Conservation (phyloP, 2,113 vertebrate genomes). For the Phaethornis superciliosus region DNA sequence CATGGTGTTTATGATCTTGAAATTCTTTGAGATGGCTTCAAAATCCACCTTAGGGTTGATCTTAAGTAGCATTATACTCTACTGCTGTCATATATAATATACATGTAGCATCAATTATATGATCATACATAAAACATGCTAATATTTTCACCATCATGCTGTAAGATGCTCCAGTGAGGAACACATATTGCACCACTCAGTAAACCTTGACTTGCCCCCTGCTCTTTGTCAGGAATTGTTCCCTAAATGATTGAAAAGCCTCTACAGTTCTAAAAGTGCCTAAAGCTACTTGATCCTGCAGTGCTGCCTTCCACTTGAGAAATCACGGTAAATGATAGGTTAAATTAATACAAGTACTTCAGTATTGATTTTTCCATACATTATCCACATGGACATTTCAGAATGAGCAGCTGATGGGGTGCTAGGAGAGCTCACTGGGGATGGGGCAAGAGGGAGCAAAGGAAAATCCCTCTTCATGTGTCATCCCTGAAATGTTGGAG, state of each 20-base stretch:
- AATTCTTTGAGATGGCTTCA: conserved; percentile 45
- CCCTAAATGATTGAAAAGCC: background rate
- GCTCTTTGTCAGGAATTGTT: conserved; percentile 15
- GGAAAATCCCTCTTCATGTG: background rate
- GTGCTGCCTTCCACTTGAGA: background rate
- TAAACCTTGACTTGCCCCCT: background rate
- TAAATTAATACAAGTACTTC: background rate
- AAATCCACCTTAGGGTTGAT: conserved; percentile 35
- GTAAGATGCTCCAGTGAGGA: background rate
- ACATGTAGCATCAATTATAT: background rate
- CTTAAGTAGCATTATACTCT: background rate
- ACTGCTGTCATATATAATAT: background rate
- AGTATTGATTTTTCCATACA: background rate
- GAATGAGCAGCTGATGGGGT: background rate
- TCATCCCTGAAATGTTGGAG: background rate
- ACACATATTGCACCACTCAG: background rate
- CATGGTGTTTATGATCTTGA: conserved; percentile 62
- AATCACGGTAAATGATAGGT: background rate
- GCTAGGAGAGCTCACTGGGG: background rate
- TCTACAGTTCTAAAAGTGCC: conserved; percentile 13
- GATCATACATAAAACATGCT: conserved; percentile 11
- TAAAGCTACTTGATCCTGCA: background rate
- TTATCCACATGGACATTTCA: background rate
- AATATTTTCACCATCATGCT: background rate
- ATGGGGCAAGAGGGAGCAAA: background rate